Conservation (phyloP, 1,140 invertebrate genomes). For the Rhynchophorus ferrugineus region DNA sequence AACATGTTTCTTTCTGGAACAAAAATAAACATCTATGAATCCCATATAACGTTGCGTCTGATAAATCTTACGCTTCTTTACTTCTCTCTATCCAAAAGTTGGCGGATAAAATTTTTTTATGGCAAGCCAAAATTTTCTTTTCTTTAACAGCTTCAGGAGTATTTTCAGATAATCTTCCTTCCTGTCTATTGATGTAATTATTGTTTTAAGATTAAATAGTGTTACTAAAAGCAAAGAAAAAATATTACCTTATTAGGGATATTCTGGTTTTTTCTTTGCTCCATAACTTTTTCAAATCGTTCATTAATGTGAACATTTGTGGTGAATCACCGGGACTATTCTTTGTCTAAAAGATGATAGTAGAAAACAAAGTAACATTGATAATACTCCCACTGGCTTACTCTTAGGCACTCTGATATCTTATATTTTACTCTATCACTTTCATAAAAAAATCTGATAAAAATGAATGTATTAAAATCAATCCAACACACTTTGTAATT, state of each 20-base stretch:
- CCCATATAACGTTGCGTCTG: not conserved
- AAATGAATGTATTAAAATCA: slow-evolving; percentile 33
- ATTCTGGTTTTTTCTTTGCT: slow-evolving; percentile 17
- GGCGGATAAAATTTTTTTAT: slow-evolving; percentile 26
- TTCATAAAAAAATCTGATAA: slow-evolving; percentile 33
- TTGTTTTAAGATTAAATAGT: too few species aligned
- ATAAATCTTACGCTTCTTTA: slow-evolving; percentile 24
- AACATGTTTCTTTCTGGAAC: slow-evolving; percentile 22
- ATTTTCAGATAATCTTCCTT: slow-evolving; percentile 11
- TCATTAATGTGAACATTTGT: slow-evolving; percentile 19
- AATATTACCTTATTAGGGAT: slow-evolving; percentile 20
- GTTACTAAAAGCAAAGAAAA: too few species aligned
- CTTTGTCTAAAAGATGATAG: slow-evolving; percentile 16
- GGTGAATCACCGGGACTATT: slow-evolving; percentile 16
- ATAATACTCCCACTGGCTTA: slow-evolving; percentile 6
- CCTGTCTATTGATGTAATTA: too few species aligned
- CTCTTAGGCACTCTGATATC: slow-evolving; percentile 20
- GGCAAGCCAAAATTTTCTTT: slow-evolving; percentile 12
- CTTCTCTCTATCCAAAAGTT: slow-evolving; percentile 30
- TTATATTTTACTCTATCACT: slow-evolving; percentile 25
- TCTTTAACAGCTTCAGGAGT: slow-evolving; percentile 11
- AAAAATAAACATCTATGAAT: not conserved
- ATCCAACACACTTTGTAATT: slow-evolving; percentile 31
- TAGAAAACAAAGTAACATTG: not conserved
- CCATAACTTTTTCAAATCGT: slow-evolving; percentile 24